phyloP scores from a whole-genome alignment of 1,140 invertebrate genomes.

The Phenacoccus solenopsis region DNA sequence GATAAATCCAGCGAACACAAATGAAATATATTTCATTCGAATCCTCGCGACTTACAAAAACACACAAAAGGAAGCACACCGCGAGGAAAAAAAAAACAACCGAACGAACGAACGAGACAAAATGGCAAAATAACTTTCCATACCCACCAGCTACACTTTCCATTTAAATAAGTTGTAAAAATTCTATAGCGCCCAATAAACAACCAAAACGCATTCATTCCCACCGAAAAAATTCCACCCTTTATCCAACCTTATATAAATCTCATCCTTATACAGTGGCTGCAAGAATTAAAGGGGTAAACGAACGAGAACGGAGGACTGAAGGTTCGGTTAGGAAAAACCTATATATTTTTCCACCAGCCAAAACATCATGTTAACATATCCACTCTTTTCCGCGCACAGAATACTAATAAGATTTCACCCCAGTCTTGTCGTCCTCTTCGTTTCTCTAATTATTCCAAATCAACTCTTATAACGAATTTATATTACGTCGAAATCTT shows the following conservation, averaged over 20 bases:
- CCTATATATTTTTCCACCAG: too few species aligned
- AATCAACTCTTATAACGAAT: too few species aligned
- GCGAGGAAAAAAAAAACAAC: background rate
- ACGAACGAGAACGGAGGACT: too few species aligned
- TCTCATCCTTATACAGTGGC: background rate
- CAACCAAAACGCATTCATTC: background rate
- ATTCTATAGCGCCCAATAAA: background rate
- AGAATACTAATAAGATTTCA: background rate
- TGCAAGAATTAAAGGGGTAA: background rate
- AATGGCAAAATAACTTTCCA: too few species aligned
- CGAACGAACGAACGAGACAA: too few species aligned
- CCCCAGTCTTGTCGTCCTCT: background rate
- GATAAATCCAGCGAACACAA: too few species aligned
- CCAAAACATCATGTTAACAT: background rate
- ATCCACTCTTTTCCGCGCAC: background rate
- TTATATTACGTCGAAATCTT: too few species aligned
- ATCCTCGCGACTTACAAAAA: background rate
- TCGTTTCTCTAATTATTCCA: background rate
- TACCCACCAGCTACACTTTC: background rate
- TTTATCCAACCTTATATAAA: background rate
- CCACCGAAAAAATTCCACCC: background rate
- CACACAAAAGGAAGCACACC: background rate
- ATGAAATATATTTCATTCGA: too few species aligned
- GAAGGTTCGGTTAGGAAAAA: too few species aligned
- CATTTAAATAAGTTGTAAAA: slow-evolving; percentile 3